phyloP scores from a whole-genome alignment of 2,113 vertebrate genomes.

The Anthoscopus minutus region DNA sequence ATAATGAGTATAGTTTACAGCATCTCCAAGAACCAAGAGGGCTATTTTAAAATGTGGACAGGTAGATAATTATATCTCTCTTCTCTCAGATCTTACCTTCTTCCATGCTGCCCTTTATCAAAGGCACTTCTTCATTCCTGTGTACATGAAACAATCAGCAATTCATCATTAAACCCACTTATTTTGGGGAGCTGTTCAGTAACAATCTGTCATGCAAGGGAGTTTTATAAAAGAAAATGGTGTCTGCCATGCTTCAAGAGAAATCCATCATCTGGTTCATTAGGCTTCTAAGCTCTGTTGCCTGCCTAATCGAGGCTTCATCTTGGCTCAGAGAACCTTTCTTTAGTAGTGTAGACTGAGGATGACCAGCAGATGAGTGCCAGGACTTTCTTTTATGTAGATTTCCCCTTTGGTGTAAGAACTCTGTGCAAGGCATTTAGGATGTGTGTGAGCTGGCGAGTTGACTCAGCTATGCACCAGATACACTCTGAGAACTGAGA shows the following conservation, averaged over 20 bases:
- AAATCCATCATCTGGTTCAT: neutral
- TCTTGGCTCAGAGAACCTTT: neutral
- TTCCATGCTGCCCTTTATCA: neutral
- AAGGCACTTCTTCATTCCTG: neutral
- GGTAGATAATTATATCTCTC: neutral
- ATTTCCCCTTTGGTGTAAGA: neutral
- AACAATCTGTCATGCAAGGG: neutral
- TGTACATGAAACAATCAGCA: neutral
- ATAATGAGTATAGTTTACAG: neutral
- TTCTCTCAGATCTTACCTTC: neutral
- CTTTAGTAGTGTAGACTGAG: neutral
- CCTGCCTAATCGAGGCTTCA: neutral
- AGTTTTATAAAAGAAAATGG: neutral
- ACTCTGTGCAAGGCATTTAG: neutral
- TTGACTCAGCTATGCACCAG: neutral
- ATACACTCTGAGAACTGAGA: neutral
- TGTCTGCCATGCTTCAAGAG: neutral
- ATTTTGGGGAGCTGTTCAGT: neutral
- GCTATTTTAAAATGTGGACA: neutral
- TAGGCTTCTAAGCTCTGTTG: neutral
- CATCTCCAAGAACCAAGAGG: neutral
- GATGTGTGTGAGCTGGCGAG: neutral
- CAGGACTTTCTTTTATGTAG: neutral
- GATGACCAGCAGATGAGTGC: neutral
- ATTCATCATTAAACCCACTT: conserved; percentile 24